These are phyloP conservation scores for Lichenostomus cassidix DNA, from an alignment of 2,113 vertebrate genomes.

Conservation along the genomic window DNA sequence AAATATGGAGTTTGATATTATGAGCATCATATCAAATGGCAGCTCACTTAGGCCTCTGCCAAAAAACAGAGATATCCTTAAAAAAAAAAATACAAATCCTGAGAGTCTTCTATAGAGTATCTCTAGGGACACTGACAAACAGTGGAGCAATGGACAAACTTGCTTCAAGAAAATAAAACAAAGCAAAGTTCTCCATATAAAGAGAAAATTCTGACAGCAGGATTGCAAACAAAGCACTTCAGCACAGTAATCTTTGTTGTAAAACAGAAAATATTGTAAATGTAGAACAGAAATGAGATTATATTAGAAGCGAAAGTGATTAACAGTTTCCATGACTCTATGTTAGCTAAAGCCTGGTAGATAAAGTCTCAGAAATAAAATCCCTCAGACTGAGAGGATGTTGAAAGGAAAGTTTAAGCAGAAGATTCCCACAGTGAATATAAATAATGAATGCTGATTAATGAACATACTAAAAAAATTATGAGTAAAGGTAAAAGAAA, in stretches of 20 bases:
- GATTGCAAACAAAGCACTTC: background rate
- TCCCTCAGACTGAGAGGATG: background rate
- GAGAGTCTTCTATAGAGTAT: background rate
- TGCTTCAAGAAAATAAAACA: background rate
- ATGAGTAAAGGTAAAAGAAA: slow-evolving; percentile 38
- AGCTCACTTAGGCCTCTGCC: background rate
- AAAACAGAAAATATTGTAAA: background rate
- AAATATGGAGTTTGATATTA: background rate
- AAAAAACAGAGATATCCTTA: background rate
- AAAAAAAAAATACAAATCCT: background rate
- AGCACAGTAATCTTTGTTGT: background rate
- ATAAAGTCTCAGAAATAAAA: background rate
- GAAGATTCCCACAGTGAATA: background rate
- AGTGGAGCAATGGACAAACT: background rate
- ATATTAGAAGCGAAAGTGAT: background rate
- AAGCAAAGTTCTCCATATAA: background rate
- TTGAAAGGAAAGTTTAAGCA: background rate
- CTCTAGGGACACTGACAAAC: background rate
- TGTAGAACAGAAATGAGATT: background rate
- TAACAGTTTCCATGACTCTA: background rate
- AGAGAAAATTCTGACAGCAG: background rate
- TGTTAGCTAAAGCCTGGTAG: background rate
- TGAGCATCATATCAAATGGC: background rate
- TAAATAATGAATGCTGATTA: slow-evolving; percentile 18
- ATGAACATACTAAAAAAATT: background rate